Evolutionary conservation across 2,888 invertebrate genomes (phyloP), one percentile per base, ranked within the genome.

Genomic region (Lobophora halterata): DNA sequence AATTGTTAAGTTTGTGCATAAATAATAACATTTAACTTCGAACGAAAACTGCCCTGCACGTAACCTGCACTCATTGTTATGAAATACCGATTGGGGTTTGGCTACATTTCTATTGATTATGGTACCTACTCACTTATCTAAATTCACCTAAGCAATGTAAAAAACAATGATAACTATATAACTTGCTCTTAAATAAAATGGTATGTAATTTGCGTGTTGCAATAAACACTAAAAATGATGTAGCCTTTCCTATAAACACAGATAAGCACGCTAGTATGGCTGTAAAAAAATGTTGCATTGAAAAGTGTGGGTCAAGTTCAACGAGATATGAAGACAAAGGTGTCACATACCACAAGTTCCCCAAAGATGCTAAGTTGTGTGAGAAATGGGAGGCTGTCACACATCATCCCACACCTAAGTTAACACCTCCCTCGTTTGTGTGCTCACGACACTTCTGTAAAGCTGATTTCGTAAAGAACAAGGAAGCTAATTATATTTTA

Each of bases 381-480:
- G 83, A 88, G 28, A 89, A 86, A 67, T 94, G 94, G 94, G 80
- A 91, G 34, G 76, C 79, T n/a, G 88, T 91, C 56, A 91, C 93
- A 58, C 89, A 86, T 16, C 87, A 90, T 28, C 85, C 29, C 1
- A 10, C 2, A 6, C 19, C 11, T 5, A 43, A 33, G 14, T 25
- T 88, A 52, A 88, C 88, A 11, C 82, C 82, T 65, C 88, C 89
- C 39, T 88, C 89, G 27, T 90, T 91, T 69, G 91, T 94, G 16
- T 94, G 94, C 66, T 93, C 94, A 6, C 88, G 93, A 43, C 94
- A 94, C 75, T 94, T 94, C 71, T 86, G 91, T 56, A 90, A 91
- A 55, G 89, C 88, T 13, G 94, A 94, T 77, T 94, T 94, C 76
- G 89, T 92, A 74, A 88, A 89, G 50, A 91, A 90, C 58, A 91